A percentile compares a stretch with the other conserved stretches of the same genome.
Evolutionary conservation across 1,140 invertebrate species (phyloP).

Genomic region (Penaeus chinensis): DNA sequence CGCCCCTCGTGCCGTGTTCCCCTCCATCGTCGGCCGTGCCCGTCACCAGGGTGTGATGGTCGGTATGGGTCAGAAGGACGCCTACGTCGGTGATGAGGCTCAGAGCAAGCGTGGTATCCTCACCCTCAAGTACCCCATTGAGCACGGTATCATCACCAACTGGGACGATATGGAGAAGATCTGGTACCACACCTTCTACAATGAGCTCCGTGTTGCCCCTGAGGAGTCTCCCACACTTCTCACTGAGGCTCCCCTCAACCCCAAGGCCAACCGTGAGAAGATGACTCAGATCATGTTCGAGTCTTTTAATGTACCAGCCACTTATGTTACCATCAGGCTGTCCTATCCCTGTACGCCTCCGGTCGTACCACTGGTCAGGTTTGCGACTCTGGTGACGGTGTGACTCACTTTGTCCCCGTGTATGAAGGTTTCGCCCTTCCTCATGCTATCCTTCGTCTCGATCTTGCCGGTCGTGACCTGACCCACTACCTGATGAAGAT

Average conservation of each 20-base stretch:
- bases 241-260: conserved; percentile 92
- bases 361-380: conserved; percentile 23
- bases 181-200: conserved; percentile 96
- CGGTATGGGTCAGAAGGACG: conserved; percentile 94
- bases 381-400: conserved; percentile 18
- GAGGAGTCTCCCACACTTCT: conserved; percentile 93
- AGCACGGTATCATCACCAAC: conserved; percentile 95
- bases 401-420: neutral
- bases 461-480: conserved; percentile 66
- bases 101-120: conserved; percentile 91
- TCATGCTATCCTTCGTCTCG: too few species aligned
- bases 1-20: conserved; percentile 76
- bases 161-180: conserved; percentile 99
- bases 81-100: conserved; percentile 91
- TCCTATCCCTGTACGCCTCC: neutral
- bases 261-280: conserved; percentile 85
- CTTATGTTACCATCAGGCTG: neutral
- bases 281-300: conserved; percentile 78
- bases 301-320: conserved; percentile 69
- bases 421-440: too few species aligned
- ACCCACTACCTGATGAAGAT: conserved; percentile 72
- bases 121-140: conserved; percentile 92
- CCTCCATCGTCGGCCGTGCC: conserved; percentile 75
- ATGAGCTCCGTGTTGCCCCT: conserved; percentile 92
- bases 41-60: conserved; percentile 82